Conservation (phyloP, 1,140 invertebrate genomes). For the Ostrea denselamellosa region DNA sequence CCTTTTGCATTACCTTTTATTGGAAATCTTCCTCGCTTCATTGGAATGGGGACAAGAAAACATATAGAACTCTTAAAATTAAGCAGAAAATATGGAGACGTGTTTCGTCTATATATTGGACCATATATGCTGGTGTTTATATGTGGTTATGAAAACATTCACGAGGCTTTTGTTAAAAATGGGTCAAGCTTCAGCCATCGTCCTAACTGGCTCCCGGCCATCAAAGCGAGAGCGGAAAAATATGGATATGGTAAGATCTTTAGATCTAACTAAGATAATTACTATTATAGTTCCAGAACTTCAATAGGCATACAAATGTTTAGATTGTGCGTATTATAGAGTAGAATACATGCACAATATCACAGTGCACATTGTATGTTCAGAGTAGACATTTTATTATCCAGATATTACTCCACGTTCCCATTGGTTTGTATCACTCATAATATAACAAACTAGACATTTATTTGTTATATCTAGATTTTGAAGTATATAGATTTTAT, state of each 20-base stretch:
- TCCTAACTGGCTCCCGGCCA: slow-evolving; percentile 49
- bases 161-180: slow-evolving; percentile 60
- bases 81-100: slow-evolving; percentile 54
- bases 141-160: slow-evolving; percentile 59
- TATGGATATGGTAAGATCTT: slow-evolving; percentile 34
- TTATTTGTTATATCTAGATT: too few species aligned
- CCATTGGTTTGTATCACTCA: too few species aligned
- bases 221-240: neutral
- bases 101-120: slow-evolving; percentile 61
- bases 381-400: too few species aligned
- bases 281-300: too few species aligned
- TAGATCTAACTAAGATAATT: slow-evolving; percentile 39
- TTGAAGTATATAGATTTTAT: too few species aligned
- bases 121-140: slow-evolving; percentile 55
- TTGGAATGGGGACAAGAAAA: neutral
- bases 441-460: too few species aligned
- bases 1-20: slow-evolving; percentile 53
- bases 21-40: slow-evolving; percentile 50
- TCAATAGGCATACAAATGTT: too few species aligned
- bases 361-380: too few species aligned
- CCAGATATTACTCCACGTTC: too few species aligned
- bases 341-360: too few species aligned
- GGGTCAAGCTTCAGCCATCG: slow-evolving; percentile 56
- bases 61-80: slow-evolving; percentile 44
- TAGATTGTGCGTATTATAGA: too few species aligned